phyloP scores from a whole-genome alignment of 2,888 invertebrate genomes.

The Andrena camellia region DNA sequence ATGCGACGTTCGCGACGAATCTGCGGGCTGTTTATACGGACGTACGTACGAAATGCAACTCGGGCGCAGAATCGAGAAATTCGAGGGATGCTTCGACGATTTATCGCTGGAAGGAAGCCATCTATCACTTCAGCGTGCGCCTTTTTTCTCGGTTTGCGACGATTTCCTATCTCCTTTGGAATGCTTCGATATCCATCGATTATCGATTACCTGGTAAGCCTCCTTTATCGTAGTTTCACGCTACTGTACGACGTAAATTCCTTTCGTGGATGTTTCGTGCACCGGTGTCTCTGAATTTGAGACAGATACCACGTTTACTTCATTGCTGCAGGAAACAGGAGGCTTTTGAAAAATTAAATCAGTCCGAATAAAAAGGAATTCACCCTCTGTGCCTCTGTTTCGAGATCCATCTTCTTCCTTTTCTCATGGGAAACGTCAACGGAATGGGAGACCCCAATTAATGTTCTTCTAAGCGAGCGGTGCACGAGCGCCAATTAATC shows the following conservation, averaged over 20 bases:
- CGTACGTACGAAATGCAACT: slow-evolving; percentile 27
- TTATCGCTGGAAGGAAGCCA: slow-evolving; percentile 16
- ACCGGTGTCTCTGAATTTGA: neutral
- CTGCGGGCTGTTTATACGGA: slow-evolving; percentile 12
- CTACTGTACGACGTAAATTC: slow-evolving; percentile 12
- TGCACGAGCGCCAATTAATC: slow-evolving; percentile 44
- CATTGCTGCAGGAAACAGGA: neutral
- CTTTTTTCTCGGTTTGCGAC: slow-evolving; percentile 6
- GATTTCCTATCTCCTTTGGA: neutral
- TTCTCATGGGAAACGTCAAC: neutral
- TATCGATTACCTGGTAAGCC: slow-evolving; percentile 30
- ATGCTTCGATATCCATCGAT: slow-evolving; percentile 17
- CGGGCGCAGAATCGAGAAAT: neutral
- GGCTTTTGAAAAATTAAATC: neutral
- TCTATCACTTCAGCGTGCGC: slow-evolving; percentile 18
- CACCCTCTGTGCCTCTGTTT: neutral
- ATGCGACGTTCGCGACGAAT: slow-evolving; percentile 9
- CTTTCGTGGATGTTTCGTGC: neutral
- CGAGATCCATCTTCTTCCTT: neutral
- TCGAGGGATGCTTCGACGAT: slow-evolving; percentile 24
- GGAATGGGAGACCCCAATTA: slow-evolving; percentile 24
- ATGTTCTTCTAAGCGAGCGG: slow-evolving; percentile 8
- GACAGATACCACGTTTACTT: neutral
- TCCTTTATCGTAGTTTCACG: slow-evolving; percentile 6
- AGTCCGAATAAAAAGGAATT: neutral